These are phyloP conservation scores for Tyrannus savana DNA, from an alignment of 2,113 vertebrate genomes.

Conservation along the genomic window DNA sequence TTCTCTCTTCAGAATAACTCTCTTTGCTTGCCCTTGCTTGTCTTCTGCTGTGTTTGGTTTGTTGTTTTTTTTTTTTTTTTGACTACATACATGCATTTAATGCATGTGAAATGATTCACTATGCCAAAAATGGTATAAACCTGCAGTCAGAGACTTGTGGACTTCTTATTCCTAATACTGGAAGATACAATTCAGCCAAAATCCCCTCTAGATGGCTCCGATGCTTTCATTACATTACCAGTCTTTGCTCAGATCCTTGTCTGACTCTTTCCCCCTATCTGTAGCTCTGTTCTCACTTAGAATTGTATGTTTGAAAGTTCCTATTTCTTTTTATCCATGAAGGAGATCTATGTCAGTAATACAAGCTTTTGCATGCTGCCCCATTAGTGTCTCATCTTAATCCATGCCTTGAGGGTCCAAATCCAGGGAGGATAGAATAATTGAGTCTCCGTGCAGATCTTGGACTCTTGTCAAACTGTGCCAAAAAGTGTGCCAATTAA, in stretches of 20 bases:
- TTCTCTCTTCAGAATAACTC: not conserved
- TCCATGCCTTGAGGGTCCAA: slow-evolving; percentile 44
- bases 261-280: not conserved
- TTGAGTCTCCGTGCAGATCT: not conserved
- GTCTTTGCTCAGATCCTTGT: not conserved
- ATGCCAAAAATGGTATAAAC: not conserved
- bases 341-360: slow-evolving; percentile 40
- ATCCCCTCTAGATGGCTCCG: not conserved
- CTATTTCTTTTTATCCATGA: not conserved
- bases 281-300: not conserved
- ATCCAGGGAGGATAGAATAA: not conserved
- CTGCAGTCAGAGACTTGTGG: not conserved
- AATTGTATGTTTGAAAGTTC: not conserved
- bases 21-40: not conserved
- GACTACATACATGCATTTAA: not conserved
- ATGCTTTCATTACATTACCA: not conserved
- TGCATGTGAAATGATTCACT: not conserved
- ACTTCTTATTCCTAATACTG: not conserved
- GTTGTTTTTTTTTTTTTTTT: too few species aligned
- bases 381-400: slow-evolving; percentile 50
- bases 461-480: slow-evolving; percentile 16
- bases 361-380: slow-evolving; percentile 62
- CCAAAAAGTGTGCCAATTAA: slow-evolving; percentile 14
- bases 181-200: not conserved
- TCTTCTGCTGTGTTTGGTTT: not conserved